These are phyloP conservation scores for Pelvicachromis taeniatus DNA, from an alignment of 2,113 vertebrate genomes.

Conservation along the genomic window DNA sequence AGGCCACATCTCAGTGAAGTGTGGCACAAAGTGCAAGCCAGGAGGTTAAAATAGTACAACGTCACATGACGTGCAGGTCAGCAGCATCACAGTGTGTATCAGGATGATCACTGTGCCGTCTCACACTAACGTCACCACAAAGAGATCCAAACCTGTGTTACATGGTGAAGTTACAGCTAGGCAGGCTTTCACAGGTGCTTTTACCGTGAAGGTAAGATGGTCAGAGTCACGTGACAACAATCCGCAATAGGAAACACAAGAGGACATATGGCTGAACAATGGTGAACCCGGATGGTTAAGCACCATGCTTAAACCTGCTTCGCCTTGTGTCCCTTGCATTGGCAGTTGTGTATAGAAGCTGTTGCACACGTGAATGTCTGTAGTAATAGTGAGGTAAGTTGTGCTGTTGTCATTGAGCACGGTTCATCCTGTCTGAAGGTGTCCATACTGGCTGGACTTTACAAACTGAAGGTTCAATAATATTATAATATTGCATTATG, in stretches of 20 bases:
- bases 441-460: background rate
- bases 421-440: background rate
- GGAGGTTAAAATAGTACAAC: background rate
- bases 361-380: background rate
- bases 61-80: background rate
- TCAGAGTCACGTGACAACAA: too few relatives aligned
- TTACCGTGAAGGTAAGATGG: background rate
- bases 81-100: background rate
- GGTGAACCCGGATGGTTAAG: background rate
- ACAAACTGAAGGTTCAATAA: too few relatives aligned
- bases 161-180: background rate
- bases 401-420: background rate
- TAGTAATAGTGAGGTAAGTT: background rate
- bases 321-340: background rate
- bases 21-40: background rate
- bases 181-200: background rate
- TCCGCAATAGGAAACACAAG: background rate
- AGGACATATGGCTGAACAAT: background rate
- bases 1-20: background rate
- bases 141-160: background rate
- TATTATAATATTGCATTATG: background rate
- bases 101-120: background rate
- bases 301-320: too few relatives aligned
- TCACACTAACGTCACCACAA: background rate
- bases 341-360: background rate